A percentile compares a stretch with the other conserved stretches of the same genome.
phyloP scores from a whole-genome alignment of 2,113 vertebrate species.

The Atrichornis clamosus region DNA sequence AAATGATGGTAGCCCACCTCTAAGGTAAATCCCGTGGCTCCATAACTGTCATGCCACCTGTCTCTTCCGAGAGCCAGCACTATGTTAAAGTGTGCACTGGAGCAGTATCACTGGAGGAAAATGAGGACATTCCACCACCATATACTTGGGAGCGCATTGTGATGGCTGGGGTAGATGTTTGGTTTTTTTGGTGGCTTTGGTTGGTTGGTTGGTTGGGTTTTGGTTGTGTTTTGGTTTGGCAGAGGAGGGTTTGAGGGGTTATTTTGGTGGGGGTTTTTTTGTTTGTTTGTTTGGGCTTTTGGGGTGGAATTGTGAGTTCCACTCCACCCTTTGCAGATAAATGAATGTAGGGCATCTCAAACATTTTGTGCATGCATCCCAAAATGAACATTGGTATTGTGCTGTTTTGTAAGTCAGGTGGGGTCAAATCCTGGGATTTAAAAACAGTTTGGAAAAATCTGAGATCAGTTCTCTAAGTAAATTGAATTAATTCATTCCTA shows the following conservation, averaged over 20 bases:
- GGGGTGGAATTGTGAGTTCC: neutral
- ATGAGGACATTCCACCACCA: accelerated
- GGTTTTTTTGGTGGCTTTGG: neutral
- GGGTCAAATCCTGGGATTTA: neutral
- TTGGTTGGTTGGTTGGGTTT: neutral
- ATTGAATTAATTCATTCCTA: neutral
- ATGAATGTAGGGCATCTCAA: accelerated
- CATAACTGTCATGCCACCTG: accelerated
- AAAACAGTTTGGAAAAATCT: neutral
- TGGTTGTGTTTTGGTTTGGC: neutral
- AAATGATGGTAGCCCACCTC: neutral
- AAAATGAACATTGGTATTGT: neutral
- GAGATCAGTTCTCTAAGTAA: neutral
- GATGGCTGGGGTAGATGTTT: neutral
- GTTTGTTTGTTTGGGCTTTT: neutral
- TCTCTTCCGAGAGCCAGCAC: neutral
- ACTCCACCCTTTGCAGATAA: neutral
- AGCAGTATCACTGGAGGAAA: neutral
- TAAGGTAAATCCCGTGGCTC: neutral
- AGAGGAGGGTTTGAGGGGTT: neutral
- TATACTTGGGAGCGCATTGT: neutral
- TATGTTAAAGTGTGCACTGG: neutral
- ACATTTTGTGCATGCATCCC: accelerated
- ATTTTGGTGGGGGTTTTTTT: neutral
- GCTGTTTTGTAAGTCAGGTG: neutral